phyloP scores from a whole-genome alignment of 2,888 invertebrate genomes.

The Athripsodes cinereus region DNA sequence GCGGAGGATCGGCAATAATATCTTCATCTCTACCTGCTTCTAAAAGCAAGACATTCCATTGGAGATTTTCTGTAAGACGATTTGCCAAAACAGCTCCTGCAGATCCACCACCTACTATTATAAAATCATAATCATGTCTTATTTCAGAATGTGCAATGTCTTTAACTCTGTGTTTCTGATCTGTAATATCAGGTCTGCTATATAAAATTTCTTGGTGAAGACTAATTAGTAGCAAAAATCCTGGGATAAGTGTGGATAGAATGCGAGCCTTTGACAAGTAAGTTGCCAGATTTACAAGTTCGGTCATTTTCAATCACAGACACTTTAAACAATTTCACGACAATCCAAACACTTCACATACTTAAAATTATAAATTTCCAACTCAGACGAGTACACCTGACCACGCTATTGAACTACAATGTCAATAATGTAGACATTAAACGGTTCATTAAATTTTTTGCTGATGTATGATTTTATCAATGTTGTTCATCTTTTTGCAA shows the following conservation, averaged over 20 bases:
- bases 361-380: too few relatives aligned
- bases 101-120: slow-evolving; percentile 76
- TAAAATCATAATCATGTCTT: slow-evolving; percentile 65
- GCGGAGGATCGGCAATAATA: slow-evolving; percentile 64
- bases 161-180: slow-evolving; percentile 54
- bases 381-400: too few relatives aligned
- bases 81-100: slow-evolving; percentile 77
- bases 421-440: too few relatives aligned
- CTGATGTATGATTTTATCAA: too few relatives aligned
- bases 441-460: too few relatives aligned
- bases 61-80: slow-evolving; percentile 65
- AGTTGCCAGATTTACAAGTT: slow-evolving; percentile 27
- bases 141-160: slow-evolving; percentile 51
- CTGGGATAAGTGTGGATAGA: slow-evolving; percentile 58
- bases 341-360: too few relatives aligned
- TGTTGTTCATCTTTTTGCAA: too few relatives aligned
- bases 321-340: too few relatives aligned
- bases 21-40: slow-evolving; percentile 78
- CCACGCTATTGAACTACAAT: too few relatives aligned
- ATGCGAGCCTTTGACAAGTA: slow-evolving; percentile 58
- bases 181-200: slow-evolving; percentile 67
- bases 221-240: slow-evolving; percentile 57
- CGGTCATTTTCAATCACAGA: not conserved
- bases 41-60: slow-evolving; percentile 67
- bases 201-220: slow-evolving; percentile 58